These are phyloP conservation scores for Polypedilum pembai DNA, from an alignment of 1,140 invertebrate genomes.

Conservation along the genomic window DNA sequence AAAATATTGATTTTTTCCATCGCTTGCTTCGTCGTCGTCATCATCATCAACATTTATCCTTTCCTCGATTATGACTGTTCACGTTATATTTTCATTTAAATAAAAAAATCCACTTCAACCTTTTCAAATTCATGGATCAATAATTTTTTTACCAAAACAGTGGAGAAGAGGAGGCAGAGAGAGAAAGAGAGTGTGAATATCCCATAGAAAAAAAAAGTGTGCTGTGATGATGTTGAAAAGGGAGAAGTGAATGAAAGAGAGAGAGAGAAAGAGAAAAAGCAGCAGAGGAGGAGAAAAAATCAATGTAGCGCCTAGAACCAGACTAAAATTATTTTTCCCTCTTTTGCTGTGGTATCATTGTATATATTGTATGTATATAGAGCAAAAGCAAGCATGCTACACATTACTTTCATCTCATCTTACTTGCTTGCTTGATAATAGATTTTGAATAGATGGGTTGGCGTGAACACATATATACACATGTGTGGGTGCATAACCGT, in stretches of 20 bases:
- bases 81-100: too few species aligned
- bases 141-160: not conserved
- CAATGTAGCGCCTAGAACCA: slow-evolving; percentile 2
- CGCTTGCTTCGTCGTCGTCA: not conserved
- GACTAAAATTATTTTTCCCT: not conserved
- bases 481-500: too few species aligned
- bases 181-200: not conserved
- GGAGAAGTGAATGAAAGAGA: too few species aligned
- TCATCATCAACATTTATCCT: not conserved
- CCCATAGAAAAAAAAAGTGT: not conserved
- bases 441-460: too few species aligned
- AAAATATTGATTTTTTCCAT: slow-evolving; percentile 10
- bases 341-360: not conserved
- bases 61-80: not conserved
- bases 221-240: not conserved
- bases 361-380: not conserved
- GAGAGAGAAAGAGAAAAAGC: too few species aligned
- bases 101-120: not conserved
- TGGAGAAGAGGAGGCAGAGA: too few species aligned
- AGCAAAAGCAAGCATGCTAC: too few species aligned
- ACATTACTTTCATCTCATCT: too few species aligned
- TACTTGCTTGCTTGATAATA: too few species aligned
- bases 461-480: too few species aligned
- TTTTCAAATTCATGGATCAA: slow-evolving; percentile 3
- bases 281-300: not conserved